A percentile compares a stretch with the other conserved stretches of the same genome.
Evolutionary conservation across 1,140 invertebrate genomes (phyloP).

Genomic region (Cydia strobilella): DNA sequence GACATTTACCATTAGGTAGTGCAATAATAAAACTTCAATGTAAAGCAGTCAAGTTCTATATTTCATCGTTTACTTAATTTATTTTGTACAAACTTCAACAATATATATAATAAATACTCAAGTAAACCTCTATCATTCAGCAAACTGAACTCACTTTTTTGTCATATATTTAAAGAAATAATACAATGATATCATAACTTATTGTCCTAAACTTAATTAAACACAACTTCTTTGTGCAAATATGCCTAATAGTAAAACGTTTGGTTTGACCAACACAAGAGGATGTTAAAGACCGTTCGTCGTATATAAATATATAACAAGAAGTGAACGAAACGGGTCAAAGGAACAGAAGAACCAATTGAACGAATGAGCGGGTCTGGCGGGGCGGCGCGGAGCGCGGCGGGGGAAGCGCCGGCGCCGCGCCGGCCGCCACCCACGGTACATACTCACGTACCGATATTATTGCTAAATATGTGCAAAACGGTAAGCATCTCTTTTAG

Average conservation of each 20-base stretch:
- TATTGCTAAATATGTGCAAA: slow-evolving; percentile 79
- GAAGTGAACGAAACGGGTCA: slow-evolving; percentile 15
- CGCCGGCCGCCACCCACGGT: slow-evolving; percentile 49
- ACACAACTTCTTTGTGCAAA: slow-evolving; percentile 80
- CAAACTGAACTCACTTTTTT: slow-evolving; percentile 80
- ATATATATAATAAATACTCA: slow-evolving; percentile 82
- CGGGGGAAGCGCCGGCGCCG: slow-evolving; percentile 61
- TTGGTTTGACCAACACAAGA: slow-evolving; percentile 72
- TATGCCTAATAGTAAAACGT: slow-evolving; percentile 77
- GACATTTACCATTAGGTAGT: too few relatives aligned
- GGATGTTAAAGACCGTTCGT: slow-evolving; percentile 34
- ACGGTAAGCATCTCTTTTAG: slow-evolving; percentile 76
- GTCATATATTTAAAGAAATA: slow-evolving; percentile 77
- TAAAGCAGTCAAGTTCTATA: slow-evolving; percentile 82
- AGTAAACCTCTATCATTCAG: slow-evolving; percentile 81
- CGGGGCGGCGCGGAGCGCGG: slow-evolving; percentile 36
- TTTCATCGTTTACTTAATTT: slow-evolving; percentile 82
- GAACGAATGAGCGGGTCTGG: slow-evolving; percentile 27
- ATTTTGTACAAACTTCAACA: slow-evolving; percentile 83
- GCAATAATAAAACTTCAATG: slow-evolving; percentile 55
- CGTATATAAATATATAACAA: slow-evolving; percentile 31
- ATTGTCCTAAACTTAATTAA: slow-evolving; percentile 80
- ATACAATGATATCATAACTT: slow-evolving; percentile 78
- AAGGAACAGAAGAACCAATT: not conserved
- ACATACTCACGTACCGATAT: slow-evolving; percentile 54